Conservation (phyloP, 2,888 invertebrate genomes). For the Lochmaea crataegi region DNA sequence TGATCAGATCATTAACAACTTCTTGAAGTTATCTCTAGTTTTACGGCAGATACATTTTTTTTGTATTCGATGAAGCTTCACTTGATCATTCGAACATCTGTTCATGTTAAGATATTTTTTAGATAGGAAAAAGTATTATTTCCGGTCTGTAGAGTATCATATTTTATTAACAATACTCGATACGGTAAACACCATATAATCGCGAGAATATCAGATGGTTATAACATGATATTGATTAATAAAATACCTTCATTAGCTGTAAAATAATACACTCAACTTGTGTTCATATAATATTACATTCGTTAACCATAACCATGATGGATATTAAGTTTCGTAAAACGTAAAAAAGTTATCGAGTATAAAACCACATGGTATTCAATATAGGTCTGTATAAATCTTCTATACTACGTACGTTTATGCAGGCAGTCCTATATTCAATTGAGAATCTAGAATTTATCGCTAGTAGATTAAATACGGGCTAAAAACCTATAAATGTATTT, state of each 20-base stretch:
- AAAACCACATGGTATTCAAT: conserved; percentile 18
- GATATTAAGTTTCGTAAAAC: conserved; percentile 28
- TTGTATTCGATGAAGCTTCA: neutral
- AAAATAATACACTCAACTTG: conserved; percentile 28
- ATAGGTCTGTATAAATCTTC: too few species aligned
- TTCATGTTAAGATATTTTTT: neutral
- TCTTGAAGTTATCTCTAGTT: neutral
- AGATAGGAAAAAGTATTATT: neutral
- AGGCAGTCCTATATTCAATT: too few species aligned
- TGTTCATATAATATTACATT: conserved; percentile 29
- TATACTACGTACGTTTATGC: too few species aligned
- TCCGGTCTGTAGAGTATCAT: neutral
- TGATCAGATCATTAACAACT: too few species aligned
- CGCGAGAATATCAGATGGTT: conserved; percentile 11
- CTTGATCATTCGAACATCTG: neutral
- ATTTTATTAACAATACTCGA: conserved; percentile 12
- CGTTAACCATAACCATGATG: conserved; percentile 24
- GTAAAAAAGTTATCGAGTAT: conserved; percentile 24
- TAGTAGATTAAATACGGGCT: too few species aligned
- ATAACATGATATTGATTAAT: conserved; percentile 28
- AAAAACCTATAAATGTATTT: too few species aligned
- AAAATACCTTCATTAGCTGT: conserved; percentile 32
- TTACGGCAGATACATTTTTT: neutral
- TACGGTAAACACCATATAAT: conserved; percentile 13
- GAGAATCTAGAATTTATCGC: too few species aligned